Evolutionary conservation across 2,797 vertebrate genomes (phyloP).

Genomic region (Tokudaia tokunoshimensis): DNA sequence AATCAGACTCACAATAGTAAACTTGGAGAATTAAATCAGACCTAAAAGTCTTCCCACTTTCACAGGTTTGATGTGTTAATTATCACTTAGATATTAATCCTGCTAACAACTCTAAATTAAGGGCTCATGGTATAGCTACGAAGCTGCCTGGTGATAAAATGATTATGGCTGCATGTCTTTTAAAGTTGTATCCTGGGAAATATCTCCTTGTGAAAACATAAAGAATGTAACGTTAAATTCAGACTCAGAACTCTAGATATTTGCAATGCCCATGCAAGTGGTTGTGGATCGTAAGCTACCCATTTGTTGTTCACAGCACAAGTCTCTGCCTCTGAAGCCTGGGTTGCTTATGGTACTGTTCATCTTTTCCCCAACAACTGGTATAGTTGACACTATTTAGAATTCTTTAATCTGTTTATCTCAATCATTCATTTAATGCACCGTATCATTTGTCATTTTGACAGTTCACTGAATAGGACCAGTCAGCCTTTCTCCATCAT

Average conservation of each 20-base stretch:
- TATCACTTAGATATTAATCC: slow-evolving; percentile 74
- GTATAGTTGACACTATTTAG: slow-evolving; percentile 41
- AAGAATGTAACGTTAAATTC: slow-evolving; percentile 4
- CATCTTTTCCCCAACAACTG: neutral
- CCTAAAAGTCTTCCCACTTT: slow-evolving; percentile 17
- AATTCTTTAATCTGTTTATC: slow-evolving; percentile 71
- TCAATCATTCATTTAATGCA: slow-evolving; percentile 65
- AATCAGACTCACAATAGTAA: slow-evolving; percentile 52
- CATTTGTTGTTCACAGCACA: slow-evolving; percentile 10
- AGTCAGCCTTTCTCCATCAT: slow-evolving; percentile 66
- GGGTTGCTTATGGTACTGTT: neutral
- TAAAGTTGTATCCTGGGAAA: neutral
- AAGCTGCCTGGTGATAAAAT: slow-evolving; percentile 53
- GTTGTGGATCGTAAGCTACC: neutral
- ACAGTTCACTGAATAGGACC: slow-evolving; percentile 66
- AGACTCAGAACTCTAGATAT: slow-evolving; percentile 21
- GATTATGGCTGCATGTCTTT: slow-evolving; percentile 50
- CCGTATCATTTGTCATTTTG: slow-evolving; percentile 72
- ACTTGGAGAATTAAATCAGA: slow-evolving; percentile 52
- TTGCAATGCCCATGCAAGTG: neutral
- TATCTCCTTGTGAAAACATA: slow-evolving; percentile 60
- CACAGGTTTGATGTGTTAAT: slow-evolving; percentile 71
- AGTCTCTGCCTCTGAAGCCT: neutral
- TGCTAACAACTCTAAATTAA: slow-evolving; percentile 75
- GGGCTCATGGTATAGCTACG: slow-evolving; percentile 60